Base-by-base conservation (phyloP, 1,140 invertebrate species). In the Ephestia elutella region DNA sequence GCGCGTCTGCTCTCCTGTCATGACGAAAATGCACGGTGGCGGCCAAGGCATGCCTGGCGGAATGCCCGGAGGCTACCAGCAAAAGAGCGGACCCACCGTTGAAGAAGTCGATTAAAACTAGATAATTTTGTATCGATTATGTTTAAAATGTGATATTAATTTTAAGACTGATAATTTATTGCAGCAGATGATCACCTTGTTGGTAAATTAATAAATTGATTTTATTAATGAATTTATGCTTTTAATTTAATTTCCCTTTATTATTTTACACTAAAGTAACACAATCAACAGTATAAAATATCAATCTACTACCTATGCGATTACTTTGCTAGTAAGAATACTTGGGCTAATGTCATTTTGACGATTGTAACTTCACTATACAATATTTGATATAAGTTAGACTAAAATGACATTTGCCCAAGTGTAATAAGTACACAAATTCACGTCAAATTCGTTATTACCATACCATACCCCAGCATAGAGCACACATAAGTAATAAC, bases 11-110 rank as follows among this genome's bases (percentile, higher is more conserved):
- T 86, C 90, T 10, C 94, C 94, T 0, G 90, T 95, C 59, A 95
- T 96, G 92, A 91, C 91, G 63, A 95, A 95, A 78, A 73, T 96
- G 53, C 94, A 95, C 70, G 92, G 92, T 56, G 90, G 86, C 55
- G 90, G 86, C 11, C 72, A 70, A 5, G 71, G 65, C 17, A 49
- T 53, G 60, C 19, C 55, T 7, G 60, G 60, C 0, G 53, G 62
- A 17, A 59, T 54, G 51, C 63, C 68, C 8, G 66, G 66, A 0
- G 70, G 68, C 2, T 54, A 56, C 15, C 65, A 57, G 2, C 32
- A 25, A 8, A 80, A 78, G 15, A 19, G 20, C 35, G 93, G 92
- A 65, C 92, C 93, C 8, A 93, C 90, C 19, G 92, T 94, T 21
- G 93, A 94, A 86, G 93, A 92, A 90, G 93, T 89, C 19, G 90